Percentiles rank a stretch among this genome's conserved stretches.
Conservation (phyloP, 1,140 invertebrate genomes). For the Dinoponera quadriceps region DNA sequence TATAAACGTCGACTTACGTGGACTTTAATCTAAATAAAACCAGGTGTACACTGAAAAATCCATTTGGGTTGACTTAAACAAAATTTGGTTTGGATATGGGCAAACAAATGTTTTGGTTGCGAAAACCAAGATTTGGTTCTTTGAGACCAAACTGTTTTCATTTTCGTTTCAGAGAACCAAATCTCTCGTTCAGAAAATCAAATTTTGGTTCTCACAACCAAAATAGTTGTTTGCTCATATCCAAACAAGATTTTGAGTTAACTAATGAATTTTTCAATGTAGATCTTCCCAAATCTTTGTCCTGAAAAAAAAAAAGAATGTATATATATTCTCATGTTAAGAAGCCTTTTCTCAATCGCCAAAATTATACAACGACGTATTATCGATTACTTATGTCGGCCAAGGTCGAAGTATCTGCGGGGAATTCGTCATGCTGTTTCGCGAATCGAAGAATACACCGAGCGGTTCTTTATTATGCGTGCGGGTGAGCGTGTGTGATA, state of each 20-base stretch:
- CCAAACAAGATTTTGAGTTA: no score
- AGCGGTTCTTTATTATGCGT: conserved; percentile 53
- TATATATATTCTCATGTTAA: not conserved
- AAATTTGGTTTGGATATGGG: no score
- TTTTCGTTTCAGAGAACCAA: no score
- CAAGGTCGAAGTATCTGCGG: conserved; percentile 44
- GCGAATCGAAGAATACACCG: conserved; percentile 15
- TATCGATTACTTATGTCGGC: conserved; percentile 33
- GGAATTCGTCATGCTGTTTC: conserved; percentile 40
- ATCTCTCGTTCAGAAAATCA: no score
- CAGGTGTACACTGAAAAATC: not conserved
- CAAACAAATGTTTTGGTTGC: no score
- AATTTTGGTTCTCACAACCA: no score
- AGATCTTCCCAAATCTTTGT: no score
- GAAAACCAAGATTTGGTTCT: no score
- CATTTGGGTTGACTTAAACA: not conserved
- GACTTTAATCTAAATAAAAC: conserved; percentile 6
- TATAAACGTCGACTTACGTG: not conserved
- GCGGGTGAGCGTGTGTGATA: conserved; percentile 25
- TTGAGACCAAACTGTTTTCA: no score
- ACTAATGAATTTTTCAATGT: no score
- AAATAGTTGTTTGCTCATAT: no score
- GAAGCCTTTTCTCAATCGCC: not conserved
- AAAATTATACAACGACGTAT: conserved; percentile 40
- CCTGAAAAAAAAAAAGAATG: no score